Conservation (phyloP, 2,113 vertebrate genomes). For the Cyprinus carpio region DNA sequence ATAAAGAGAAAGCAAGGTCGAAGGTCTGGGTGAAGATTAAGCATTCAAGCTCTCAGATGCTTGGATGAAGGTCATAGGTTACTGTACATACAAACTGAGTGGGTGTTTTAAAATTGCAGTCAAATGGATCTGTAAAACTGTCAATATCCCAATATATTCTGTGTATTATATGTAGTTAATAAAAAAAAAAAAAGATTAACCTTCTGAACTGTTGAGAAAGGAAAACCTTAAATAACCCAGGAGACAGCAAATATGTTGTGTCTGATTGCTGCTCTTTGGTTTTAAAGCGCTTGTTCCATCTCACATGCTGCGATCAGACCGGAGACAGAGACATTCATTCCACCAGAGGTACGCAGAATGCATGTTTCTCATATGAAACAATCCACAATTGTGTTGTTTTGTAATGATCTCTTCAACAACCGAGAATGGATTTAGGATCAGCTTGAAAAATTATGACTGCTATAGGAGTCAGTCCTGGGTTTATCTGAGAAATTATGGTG, state of each 20-base stretch:
- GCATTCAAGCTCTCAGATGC: neutral
- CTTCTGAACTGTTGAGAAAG: neutral
- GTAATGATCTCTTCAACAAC: neutral
- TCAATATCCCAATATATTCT: neutral
- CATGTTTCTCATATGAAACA: neutral
- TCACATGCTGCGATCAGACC: neutral
- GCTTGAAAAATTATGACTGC: neutral
- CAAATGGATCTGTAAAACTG: neutral
- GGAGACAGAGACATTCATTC: neutral
- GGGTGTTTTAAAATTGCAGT: neutral
- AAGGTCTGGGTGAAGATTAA: conserved; percentile 18
- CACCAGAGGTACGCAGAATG: neutral
- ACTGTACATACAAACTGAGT: conserved; percentile 42
- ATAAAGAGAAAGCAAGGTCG: conserved; percentile 24
- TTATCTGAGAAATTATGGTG: neutral
- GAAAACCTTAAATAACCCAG: neutral
- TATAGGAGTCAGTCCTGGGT: neutral
- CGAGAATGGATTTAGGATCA: neutral
- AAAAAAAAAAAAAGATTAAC: neutral
- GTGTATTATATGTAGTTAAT: neutral
- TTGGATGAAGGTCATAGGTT: conserved; percentile 65
- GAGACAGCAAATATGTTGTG: conserved; percentile 1
- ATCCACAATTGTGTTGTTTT: neutral
- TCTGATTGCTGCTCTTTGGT: neutral
- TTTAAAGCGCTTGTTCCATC: neutral